Evolutionary conservation across 2,888 invertebrate species (phyloP), one percentile per base, ranked within the genome.

Genomic region (Saturnia pavonia): DNA sequence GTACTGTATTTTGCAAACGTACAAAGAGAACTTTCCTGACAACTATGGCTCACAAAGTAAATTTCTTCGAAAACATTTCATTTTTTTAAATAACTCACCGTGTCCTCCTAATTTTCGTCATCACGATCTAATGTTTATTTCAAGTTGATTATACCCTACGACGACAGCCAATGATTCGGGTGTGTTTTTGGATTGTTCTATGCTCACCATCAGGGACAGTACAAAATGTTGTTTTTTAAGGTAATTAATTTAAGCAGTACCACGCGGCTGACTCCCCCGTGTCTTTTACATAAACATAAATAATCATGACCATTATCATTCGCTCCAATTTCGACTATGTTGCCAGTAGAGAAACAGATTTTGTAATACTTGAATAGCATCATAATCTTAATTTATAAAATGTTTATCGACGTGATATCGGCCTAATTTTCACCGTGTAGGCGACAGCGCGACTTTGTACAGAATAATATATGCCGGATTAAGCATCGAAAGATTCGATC

Each of bases 401-500:
- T 42, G 43, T 70, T 65, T 45, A 43, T 51, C 16, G 42, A 54
- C 70, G 54, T 70, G 70, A 54, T 66, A 42, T 54, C 70, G 68
- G 57, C 65, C 74, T 71, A 74, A 72, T 73, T 73, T 76, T 71
- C 72, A 72, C 69, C 70, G 60, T 66, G 67, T 70, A 69, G 69
- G 73, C 72, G 74, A 74, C 74, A 73, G 78, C 80, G 77, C 85
- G 77, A 86, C 84, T 83, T 86, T 79, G 84, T 87, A 85, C 82
- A 81, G 80, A 78, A 83, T 84, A 86, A 87, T 88, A 87, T 74
- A 89, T 86, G 82, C 84, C 75, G 81, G 82, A 87, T 87, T 82
- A 85, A 82, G 85, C 85, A 85, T 87, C 85, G 82, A 88, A 87
- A 87, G 87, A 88, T 90, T 82, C 83, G 82, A 91, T 89, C 89